Conservation (phyloP, 2,113 vertebrate genomes). For the Onychostoma macrolepis region DNA sequence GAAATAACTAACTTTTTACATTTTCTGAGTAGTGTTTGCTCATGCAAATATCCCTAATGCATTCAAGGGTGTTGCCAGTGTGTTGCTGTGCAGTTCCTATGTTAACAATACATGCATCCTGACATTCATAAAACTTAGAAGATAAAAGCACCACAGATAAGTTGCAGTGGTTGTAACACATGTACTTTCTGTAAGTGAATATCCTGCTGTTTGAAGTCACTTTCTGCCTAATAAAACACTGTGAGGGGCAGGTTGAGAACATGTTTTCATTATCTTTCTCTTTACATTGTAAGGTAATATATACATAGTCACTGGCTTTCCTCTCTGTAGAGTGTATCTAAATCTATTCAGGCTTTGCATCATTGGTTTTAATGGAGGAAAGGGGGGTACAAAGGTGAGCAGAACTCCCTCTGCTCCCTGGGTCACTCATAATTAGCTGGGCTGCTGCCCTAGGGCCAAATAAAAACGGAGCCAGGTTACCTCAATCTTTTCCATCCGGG, state of each 20-base stretch:
- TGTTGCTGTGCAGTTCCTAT: neutral
- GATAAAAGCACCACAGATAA: neutral
- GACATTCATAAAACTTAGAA: neutral
- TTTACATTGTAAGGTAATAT: neutral
- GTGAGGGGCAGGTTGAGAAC: neutral
- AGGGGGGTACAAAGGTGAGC: slow-evolving; percentile 46
- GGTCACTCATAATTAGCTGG: slow-evolving; percentile 72
- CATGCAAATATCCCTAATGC: neutral
- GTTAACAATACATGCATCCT: neutral
- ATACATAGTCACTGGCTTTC: neutral
- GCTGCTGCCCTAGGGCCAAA: slow-evolving; percentile 59
- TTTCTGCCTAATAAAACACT: neutral
- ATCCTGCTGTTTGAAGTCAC: neutral
- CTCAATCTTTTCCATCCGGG: slow-evolving; percentile 62
- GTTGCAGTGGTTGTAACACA: neutral
- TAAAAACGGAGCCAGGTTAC: slow-evolving; percentile 66
- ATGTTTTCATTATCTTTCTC: slow-evolving; percentile 7
- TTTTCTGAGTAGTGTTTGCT: neutral
- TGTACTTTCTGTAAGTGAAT: neutral
- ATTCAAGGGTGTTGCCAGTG: neutral
- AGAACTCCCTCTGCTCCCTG: slow-evolving; percentile 48
- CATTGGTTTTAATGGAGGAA: slow-evolving; percentile 63
- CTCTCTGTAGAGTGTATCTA: slow-evolving; percentile 17
- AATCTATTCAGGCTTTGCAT: slow-evolving; percentile 50
- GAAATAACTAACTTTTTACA: too few species aligned